Percentiles rank a stretch among this genome's conserved stretches.
Conservation (phyloP, 2,888 invertebrate genomes). For the Sisyra terminalis region DNA sequence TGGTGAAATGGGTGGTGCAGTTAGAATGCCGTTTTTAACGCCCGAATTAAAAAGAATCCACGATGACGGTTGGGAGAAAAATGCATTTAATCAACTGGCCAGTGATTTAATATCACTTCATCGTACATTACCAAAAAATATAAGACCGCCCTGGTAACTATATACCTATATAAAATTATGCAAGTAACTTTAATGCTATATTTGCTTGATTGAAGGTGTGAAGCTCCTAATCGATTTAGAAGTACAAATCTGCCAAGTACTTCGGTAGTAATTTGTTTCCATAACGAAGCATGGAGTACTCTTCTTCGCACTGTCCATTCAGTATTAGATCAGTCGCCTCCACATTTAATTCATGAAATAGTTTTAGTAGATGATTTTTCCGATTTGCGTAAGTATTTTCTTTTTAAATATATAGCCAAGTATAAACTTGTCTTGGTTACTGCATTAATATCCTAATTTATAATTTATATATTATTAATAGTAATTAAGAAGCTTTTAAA, state of each 20-base stretch:
- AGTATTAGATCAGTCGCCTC: slow-evolving; percentile 84
- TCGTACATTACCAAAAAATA: slow-evolving; percentile 72
- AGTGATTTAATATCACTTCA: slow-evolving; percentile 95
- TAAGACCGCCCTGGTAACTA: not conserved
- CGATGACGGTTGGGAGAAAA: slow-evolving; percentile 91
- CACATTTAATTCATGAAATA: slow-evolving; percentile 77
- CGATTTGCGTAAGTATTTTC: slow-evolving; percentile 86
- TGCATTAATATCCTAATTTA: no score
- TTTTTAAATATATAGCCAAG: no score
- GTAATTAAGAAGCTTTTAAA: no score
- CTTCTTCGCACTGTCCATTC: slow-evolving; percentile 90
- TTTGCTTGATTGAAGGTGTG: slow-evolving; percentile 59
- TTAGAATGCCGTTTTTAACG: slow-evolving; percentile 69
- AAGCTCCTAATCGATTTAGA: slow-evolving; percentile 50
- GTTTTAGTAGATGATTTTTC: slow-evolving; percentile 95
- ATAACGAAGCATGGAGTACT: slow-evolving; percentile 99
- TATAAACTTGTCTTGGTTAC: no score
- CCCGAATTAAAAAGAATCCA: slow-evolving; percentile 74
- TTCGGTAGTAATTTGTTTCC: slow-evolving; percentile 89
- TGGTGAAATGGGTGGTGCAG: slow-evolving; percentile 83
- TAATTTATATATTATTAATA: no score
- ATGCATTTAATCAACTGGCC: slow-evolving; percentile 97
- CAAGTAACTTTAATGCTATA: no score
- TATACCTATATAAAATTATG: no score
- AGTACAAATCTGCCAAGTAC: slow-evolving; percentile 61